Percentiles rank a stretch among this genome's conserved stretches.
These are phyloP conservation scores for Drosophila neotestacea DNA, from an alignment of 2,888 invertebrate species.

Conservation along the genomic window DNA sequence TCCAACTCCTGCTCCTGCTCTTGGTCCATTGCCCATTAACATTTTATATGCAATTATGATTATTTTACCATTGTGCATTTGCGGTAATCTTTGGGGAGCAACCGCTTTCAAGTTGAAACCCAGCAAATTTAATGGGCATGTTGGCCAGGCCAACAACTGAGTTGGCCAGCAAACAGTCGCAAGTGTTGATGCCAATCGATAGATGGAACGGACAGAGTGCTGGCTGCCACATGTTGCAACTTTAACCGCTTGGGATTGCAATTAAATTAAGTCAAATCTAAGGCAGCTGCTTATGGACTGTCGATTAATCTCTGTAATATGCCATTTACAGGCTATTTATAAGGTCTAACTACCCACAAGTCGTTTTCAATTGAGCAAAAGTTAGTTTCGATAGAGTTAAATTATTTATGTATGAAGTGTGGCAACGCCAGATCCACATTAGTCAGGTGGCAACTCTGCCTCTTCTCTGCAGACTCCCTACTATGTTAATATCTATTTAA, in stretches of 20 bases:
- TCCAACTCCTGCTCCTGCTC: background rate
- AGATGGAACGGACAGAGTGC: background rate
- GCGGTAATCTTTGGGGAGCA: constrained; percentile 80
- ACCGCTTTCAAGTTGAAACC: constrained; percentile 57
- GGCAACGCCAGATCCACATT: too few species aligned
- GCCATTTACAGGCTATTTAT: background rate
- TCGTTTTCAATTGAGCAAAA: too few species aligned
- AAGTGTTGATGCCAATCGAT: constrained; percentile 4
- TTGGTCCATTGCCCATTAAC: constrained; percentile 79
- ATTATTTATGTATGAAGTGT: background rate
- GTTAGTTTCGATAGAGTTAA: too few species aligned
- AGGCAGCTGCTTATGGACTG: background rate
- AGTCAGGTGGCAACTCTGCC: too few species aligned
- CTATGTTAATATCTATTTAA: too few species aligned
- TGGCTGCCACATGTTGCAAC: constrained; percentile 55
- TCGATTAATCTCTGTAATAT: background rate
- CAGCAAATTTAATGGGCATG: constrained; percentile 64
- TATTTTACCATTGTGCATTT: constrained; percentile 82
- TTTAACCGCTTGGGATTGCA: constrained; percentile 11
- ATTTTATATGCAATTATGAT: constrained; percentile 81
- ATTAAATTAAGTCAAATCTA: constrained; percentile 47
- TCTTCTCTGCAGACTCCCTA: too few species aligned
- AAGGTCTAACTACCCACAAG: too few species aligned
- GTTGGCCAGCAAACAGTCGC: constrained; percentile 15
- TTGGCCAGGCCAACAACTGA: constrained; percentile 22